Evolutionary conservation across 1,140 invertebrate genomes (phyloP).

Genomic region (Mercenaria mercenaria): DNA sequence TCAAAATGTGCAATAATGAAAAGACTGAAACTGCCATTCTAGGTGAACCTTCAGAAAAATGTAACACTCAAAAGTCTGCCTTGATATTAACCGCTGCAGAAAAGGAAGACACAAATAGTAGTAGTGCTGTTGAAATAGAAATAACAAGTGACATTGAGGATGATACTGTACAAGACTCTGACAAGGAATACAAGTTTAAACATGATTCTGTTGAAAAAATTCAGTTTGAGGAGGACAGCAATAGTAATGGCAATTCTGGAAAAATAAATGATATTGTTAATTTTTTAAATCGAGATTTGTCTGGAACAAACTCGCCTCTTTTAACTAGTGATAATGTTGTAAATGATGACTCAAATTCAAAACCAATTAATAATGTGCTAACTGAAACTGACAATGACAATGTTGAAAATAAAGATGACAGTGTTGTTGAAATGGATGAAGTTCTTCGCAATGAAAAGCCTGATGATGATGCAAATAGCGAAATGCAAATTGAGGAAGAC

Average conservation of each 20-base stretch:
- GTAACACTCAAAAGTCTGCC: background rate
- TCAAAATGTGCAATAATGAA: background rate
- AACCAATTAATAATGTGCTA: background rate
- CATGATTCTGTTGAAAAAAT: background rate
- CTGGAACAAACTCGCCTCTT: conserved; percentile 24
- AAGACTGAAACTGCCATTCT: background rate
- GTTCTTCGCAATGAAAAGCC: background rate
- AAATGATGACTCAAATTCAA: background rate
- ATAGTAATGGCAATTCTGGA: background rate
- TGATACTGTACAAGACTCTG: background rate
- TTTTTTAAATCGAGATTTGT: conserved; percentile 14
- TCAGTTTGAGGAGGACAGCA: conserved; percentile 23
- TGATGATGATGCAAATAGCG: background rate
- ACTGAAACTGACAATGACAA: background rate
- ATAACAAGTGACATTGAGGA: background rate
- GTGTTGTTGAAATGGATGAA: background rate
- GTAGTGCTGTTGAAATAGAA: background rate
- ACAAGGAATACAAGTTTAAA: background rate
- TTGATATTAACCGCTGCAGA: background rate
- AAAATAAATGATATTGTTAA: conserved; percentile 37
- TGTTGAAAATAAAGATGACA: background rate
- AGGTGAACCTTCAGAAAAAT: background rate
- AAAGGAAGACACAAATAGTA: background rate
- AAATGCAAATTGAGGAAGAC: background rate
- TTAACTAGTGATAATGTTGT: background rate